Evolutionary conservation across 92 coral and sea anemone species (phyloP), one percentile per base, ranked within the genome.

Genomic region (Parazoanthus darwini): DNA sequence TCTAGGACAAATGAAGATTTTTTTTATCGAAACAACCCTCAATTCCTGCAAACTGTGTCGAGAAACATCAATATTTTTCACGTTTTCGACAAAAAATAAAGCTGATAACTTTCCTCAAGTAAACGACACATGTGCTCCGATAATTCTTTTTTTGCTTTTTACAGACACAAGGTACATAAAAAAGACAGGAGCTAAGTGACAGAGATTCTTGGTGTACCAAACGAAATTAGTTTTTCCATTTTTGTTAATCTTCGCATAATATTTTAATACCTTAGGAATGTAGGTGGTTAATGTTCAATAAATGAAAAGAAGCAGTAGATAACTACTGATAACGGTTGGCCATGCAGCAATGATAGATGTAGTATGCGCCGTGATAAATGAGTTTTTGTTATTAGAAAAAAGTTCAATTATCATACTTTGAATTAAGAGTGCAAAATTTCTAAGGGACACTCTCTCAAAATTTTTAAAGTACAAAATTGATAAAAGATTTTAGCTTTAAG

Each of bases 231-330:
- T 81, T 81, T 81, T 59, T 39, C 74, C 85, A 56, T 33, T 56
- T 81, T 59, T 54, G 14, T 36, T 81, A 77, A 77, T 42, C 51
- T 78, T 78, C 63, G 51, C 35, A n/a, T 20, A 78, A 78, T 78
- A 43, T 51, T 51, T 78, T 78, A 78, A 78, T 78, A 44, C 58
- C 58, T 43, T 42, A 20, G 59, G 81, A 78, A 78, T 78, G 81
- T n/a, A 78, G 81, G 8, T 42, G 51, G 18, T 50, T 79, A 83
- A 83, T 82, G 85, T 79, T 79, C 83, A 79, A 11, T 65, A 38
- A 82, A 58, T 23, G 56, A 65, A 82, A 76, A 20, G 80, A 74
- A 39, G 25, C 26, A 15, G 13, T 29, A 76, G 10, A 76, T 76
- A 39, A 42, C 54, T 37, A 38, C 33, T 29, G 33, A 29, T 76